Percentiles rank a stretch among this genome's conserved stretches.
Evolutionary conservation across 1,140 invertebrate genomes (phyloP).

Genomic region (Argopecten irradians): DNA sequence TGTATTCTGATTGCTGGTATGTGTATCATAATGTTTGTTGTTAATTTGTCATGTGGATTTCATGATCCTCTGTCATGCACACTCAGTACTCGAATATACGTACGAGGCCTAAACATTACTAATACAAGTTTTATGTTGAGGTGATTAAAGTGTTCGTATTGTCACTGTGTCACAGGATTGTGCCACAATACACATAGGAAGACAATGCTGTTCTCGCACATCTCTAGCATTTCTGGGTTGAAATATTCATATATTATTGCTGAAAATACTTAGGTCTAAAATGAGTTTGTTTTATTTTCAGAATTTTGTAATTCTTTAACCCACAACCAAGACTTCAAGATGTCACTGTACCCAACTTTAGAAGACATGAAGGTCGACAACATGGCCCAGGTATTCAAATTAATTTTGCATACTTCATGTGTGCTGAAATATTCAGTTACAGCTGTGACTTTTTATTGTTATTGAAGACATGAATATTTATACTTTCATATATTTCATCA

Average conservation of each 20-base stretch:
- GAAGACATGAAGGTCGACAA: conserved; percentile 96
- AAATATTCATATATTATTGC: background rate
- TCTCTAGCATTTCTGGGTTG: background rate
- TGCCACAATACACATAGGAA: background rate
- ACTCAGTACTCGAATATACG: background rate
- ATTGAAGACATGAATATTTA: background rate
- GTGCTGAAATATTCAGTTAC: background rate
- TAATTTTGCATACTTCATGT: background rate
- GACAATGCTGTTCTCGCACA: background rate
- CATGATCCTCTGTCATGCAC: background rate
- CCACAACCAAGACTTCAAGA: conserved; percentile 54
- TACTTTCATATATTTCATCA: background rate
- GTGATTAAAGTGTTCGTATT: no score
- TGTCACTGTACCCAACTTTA: conserved; percentile 89
- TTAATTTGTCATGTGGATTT: background rate
- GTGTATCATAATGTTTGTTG: background rate
- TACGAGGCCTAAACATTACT: no score
- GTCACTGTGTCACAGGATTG: background rate
- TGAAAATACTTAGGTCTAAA: conserved; percentile 26
- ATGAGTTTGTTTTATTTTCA: background rate
- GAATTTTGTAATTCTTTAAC: background rate
- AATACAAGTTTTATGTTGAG: no score
- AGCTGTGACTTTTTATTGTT: background rate
- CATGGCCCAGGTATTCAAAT: conserved; percentile 86
- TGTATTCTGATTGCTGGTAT: background rate